Evolutionary conservation across 2,888 invertebrate genomes (phyloP).

Genomic region (Dorcus hopei): DNA sequence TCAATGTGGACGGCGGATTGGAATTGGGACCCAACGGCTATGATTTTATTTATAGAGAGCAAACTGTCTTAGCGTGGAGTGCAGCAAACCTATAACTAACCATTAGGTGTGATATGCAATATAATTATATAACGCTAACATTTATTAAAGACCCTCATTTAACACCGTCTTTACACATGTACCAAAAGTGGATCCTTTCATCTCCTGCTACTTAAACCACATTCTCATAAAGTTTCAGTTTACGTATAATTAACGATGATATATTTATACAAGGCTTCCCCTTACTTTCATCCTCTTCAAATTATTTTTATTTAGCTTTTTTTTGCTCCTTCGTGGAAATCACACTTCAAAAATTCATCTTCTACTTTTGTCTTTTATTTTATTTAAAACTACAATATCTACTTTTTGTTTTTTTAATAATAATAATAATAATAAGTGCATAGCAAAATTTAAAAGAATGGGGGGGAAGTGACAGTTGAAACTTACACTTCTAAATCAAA

Average conservation of each 20-base stretch:
- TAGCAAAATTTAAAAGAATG: too few relatives aligned
- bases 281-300: background rate
- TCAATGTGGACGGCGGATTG: background rate
- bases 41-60: constrained; percentile 41
- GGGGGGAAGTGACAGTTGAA: too few relatives aligned
- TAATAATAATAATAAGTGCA: too few relatives aligned
- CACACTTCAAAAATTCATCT: too few relatives aligned
- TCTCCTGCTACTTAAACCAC: constrained; percentile 1
- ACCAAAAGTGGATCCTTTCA: background rate
- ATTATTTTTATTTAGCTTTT: too few relatives aligned
- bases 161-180: background rate
- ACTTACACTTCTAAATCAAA: too few relatives aligned
- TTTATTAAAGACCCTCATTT: constrained; percentile 21
- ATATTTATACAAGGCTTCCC: background rate
- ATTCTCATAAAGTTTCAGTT: constrained; percentile 1
- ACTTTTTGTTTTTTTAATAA: too few relatives aligned
- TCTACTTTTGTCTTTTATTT: too few relatives aligned
- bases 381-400: too few relatives aligned
- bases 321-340: too few relatives aligned
- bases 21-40: constrained; percentile 24
- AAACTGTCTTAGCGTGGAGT: constrained; percentile 39
- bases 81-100: constrained; percentile 42
- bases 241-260: background rate
- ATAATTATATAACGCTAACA: constrained; percentile 42
- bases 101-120: constrained; percentile 28